Percentiles rank a stretch among this genome's conserved stretches.
Conservation (phyloP, 2,888 invertebrate genomes). For the Trichopria drosophilae region DNA sequence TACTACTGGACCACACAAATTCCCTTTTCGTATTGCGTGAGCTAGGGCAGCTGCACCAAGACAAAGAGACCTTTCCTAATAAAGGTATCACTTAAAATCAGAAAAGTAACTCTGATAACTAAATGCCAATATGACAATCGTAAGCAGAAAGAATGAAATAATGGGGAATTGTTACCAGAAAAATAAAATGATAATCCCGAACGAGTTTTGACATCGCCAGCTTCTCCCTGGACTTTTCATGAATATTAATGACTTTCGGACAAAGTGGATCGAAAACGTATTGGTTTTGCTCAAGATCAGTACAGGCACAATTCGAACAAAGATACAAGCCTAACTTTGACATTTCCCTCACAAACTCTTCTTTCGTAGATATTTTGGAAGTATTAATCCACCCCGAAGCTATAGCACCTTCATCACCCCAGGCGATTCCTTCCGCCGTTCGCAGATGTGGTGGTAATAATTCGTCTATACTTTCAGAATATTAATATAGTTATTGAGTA, state of each 20-base stretch:
- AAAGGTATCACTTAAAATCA: conserved; percentile 13
- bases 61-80: conserved; percentile 78
- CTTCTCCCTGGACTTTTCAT: conserved; percentile 62
- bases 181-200: conserved; percentile 62
- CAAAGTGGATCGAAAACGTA: conserved; percentile 65
- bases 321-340: conserved; percentile 59
- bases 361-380: conserved; percentile 65
- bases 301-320: conserved; percentile 52
- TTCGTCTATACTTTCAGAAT: conserved; percentile 60
- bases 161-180: conserved; percentile 59
- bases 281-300: conserved; percentile 53
- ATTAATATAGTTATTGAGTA: conserved; percentile 36
- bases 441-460: conserved; percentile 73
- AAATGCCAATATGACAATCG: too few relatives aligned
- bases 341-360: conserved; percentile 59
- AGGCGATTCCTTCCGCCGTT: conserved; percentile 67
- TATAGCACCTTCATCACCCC: conserved; percentile 60
- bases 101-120: too few relatives aligned
- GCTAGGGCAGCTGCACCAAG: conserved; percentile 77
- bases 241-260: conserved; percentile 65
- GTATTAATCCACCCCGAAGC: conserved; percentile 83
- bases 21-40: conserved; percentile 67
- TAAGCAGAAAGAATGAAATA: not conserved
- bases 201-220: conserved; percentile 65
- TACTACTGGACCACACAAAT: conserved; percentile 73